Base-by-base conservation (phyloP, 1,140 invertebrate genomes). In the Hypsibius dujardini region DNA sequence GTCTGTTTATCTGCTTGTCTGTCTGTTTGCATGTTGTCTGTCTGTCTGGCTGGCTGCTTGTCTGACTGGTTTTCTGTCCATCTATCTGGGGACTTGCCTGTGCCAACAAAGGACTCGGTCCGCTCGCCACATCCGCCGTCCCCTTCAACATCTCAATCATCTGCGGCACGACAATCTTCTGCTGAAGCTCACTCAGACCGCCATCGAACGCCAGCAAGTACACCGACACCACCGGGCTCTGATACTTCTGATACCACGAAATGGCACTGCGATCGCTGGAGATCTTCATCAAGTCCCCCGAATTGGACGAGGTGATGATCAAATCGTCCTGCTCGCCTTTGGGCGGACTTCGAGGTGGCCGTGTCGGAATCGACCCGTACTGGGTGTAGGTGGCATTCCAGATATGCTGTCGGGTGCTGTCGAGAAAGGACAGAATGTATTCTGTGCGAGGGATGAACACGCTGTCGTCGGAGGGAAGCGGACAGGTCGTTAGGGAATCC, bases 371-470 rank as follows among this genome's bases (percentile, higher is more conserved):
- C 81, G 0, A 85, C 75, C 77, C 87, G 88, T 0, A 84, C 59
- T 47, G 62, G 2, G 2, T 73, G 59, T 42, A 73, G 56, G 70
- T 60, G 40, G n/a, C 46, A 70, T 70, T 50, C 56, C 47, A 47
- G 59, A 70, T 46, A 67, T 60, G 67, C 71, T 72, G 47, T 60
- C 72, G 50, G 47, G 28, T 42, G 73, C 46, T 28, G 15, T 50
- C 47, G 45, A 47, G 40, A 42, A 72, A 72, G 42, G 46, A 78
- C 79, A 40, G 83, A 82, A 74, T 83, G 84, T 28, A 80, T 86
- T 75, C 86, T 85, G 67, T 86, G 83, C 1, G 79, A 76, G 71
- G 83, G 80, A 72, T 86, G 82, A 73, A 84, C 85, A 78, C 88
- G 87, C 76, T 76, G 59, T 62, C 12, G 74, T 74, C 3, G 77